Evolutionary conservation across 2,797 vertebrate species (phyloP), one percentile per base, ranked within the genome.

Genomic region (Amniataba percoides): DNA sequence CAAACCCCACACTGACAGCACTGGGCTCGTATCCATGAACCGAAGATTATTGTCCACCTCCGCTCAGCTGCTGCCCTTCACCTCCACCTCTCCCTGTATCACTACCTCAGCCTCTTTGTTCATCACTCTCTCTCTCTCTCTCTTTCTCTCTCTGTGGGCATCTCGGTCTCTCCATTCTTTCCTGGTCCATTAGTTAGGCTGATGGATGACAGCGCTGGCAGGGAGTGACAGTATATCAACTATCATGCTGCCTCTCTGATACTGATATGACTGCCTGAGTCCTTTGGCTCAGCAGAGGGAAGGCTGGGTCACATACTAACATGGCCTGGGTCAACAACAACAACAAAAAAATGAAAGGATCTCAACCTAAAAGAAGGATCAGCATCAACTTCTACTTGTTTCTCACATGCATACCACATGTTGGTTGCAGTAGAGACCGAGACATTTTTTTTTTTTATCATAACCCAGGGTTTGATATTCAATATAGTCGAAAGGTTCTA

Each of bases 121-220:
- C 52, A 42, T 48, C 40, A 27, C 57, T 73, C 34, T 36, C 34
- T 36, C 34, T 36, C 34, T 36, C 34, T 36, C 43, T 15, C 8
- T 67, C 63, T 31, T 27, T 45, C 67, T 53, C 58, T 40, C 59
- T 67, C n/a, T 61, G 46, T 42, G 61, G 78, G 62, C 49, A 23
- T 67, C 60, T 56, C 36, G 62, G 61, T 82, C 72, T 71, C 69
- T 85, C 82, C 77, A 45, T 73, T 82, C 73, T 57, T 76, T 81
- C 76, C 73, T 57, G 87, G 39, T 87, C 88, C 83, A 92, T 93
- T 92, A 91, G 88, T 84, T 71, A 42, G 78, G 51, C 72, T 92
- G 90, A 93, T 90, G 80, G 88, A 93, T 89, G 90, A 82, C 85
- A 72, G 77, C 15, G 61, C 61, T 79, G 81, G 77, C 76, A 78